Conservation (phyloP, 2,888 invertebrate species). For the Caenorhabditis sp. region DNA sequence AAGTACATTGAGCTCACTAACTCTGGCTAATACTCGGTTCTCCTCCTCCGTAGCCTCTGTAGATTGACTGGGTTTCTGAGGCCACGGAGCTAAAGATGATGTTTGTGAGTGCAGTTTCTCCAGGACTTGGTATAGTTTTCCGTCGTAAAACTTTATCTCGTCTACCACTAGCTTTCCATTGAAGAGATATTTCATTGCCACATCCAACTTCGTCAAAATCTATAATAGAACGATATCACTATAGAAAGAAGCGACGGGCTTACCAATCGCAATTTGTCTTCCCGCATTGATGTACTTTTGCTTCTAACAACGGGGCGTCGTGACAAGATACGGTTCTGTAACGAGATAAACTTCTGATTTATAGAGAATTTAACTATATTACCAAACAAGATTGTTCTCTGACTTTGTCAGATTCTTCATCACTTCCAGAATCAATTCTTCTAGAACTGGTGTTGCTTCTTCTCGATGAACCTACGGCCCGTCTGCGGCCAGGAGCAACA, state of each 20-base stretch:
- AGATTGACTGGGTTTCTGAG: neutral
- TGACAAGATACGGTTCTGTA: too few relatives aligned
- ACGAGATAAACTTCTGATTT: too few relatives aligned
- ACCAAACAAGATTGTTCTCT: too few relatives aligned
- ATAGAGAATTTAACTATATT: too few relatives aligned
- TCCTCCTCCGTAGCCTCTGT: neutral
- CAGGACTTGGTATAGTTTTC: neutral
- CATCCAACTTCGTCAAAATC: neutral
- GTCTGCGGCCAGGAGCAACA: conserved; percentile 6
- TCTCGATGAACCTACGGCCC: neutral
- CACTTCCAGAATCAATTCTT: neutral
- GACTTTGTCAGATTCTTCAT: neutral
- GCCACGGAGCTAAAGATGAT: neutral
- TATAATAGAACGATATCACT: neutral
- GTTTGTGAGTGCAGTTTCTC: neutral
- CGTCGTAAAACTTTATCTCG: neutral
- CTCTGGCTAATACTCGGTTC: neutral
- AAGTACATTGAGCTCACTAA: neutral
- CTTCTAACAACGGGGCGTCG: too few relatives aligned
- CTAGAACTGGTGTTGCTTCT: neutral
- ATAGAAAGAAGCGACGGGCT: neutral
- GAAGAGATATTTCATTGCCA: neutral
- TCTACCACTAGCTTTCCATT: neutral
- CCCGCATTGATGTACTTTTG: too few relatives aligned
- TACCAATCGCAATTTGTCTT: too few relatives aligned